Evolutionary conservation across 2,113 vertebrate species (phyloP).

Genomic region (Epinephelus cyanopodus): DNA sequence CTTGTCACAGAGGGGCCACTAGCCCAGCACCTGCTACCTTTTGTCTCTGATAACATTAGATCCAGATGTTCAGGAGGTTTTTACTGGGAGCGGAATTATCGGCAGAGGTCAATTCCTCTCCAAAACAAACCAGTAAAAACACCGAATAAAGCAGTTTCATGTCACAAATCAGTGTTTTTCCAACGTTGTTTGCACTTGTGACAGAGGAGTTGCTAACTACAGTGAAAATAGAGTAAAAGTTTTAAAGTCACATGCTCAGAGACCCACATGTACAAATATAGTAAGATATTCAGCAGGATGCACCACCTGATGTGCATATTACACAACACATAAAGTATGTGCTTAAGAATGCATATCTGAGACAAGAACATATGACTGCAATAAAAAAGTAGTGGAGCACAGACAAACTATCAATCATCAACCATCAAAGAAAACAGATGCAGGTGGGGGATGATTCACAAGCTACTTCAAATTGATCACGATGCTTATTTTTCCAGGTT

Average conservation of each 20-base stretch:
- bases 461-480: constrained; percentile 15
- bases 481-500: background rate
- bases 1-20: too few species aligned
- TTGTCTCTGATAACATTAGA: too few species aligned
- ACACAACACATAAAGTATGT: background rate
- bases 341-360: background rate
- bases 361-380: background rate
- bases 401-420: background rate
- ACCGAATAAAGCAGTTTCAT: too few species aligned
- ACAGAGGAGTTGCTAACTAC: too few species aligned
- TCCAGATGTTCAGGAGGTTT: too few species aligned
- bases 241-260: background rate
- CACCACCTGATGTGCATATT: background rate
- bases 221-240: background rate
- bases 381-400: background rate
- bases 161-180: too few species aligned
- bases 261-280: background rate
- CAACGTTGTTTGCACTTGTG: too few species aligned
- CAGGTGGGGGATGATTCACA: background rate
- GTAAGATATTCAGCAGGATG: background rate
- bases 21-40: too few species aligned
- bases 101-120: too few species aligned
- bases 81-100: too few species aligned
- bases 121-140: too few species aligned
- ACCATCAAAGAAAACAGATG: background rate